Evolutionary conservation across 1,140 invertebrate genomes (phyloP).

Genomic region (Archivesica marissinica): DNA sequence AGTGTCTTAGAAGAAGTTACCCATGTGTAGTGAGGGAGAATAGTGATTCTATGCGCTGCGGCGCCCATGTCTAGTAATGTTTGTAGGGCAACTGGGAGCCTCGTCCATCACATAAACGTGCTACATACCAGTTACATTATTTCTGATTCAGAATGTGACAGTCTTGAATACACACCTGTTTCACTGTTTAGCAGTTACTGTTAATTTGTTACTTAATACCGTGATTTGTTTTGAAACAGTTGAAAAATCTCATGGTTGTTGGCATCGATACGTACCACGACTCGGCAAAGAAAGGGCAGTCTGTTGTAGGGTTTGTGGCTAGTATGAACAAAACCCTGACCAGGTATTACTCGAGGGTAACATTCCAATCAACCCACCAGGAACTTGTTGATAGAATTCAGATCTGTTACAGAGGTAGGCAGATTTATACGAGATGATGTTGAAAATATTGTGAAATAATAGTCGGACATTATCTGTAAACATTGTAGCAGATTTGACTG

Average conservation of each 20-base stretch:
- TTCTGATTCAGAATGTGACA: not conserved
- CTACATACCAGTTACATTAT: too few relatives aligned
- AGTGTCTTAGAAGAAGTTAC: too few relatives aligned
- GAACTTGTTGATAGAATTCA: constrained; percentile 84
- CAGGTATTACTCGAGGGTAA: constrained; percentile 90
- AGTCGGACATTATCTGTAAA: too few relatives aligned
- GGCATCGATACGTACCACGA: constrained; percentile 96
- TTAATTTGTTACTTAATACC: not conserved
- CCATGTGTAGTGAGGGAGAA: too few relatives aligned
- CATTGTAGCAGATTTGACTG: too few relatives aligned
- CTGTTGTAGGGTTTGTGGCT: constrained; percentile 91
- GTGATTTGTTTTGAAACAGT: constrained; percentile 56
- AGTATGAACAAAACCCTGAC: constrained; percentile 90
- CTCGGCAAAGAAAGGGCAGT: constrained; percentile 86
- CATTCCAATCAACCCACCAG: constrained; percentile 88
- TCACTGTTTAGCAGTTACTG: not conserved
- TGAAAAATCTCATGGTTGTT: constrained; percentile 86
- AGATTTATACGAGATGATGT: too few relatives aligned
- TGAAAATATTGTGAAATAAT: too few relatives aligned
- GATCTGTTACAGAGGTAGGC: constrained; percentile 65
- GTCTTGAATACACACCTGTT: not conserved
- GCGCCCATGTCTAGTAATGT: too few relatives aligned
- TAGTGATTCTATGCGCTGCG: too few relatives aligned
- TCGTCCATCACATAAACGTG: too few relatives aligned
- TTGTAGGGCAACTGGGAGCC: too few relatives aligned